phyloP scores from a whole-genome alignment of 2,113 vertebrate species.

The Rana temporaria region DNA sequence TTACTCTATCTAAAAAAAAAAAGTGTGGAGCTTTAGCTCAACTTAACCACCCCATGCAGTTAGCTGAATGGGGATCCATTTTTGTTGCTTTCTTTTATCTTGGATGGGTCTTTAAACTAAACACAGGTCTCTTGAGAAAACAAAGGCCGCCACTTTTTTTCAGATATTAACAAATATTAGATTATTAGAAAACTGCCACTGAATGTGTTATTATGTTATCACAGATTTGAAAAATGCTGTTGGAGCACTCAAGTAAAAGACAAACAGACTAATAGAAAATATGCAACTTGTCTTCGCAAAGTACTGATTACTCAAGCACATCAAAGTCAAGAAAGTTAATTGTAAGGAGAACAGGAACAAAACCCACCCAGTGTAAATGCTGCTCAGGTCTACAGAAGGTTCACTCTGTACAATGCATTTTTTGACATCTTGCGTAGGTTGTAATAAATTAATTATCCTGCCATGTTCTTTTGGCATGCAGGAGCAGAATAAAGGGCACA shows the following conservation, averaged over 20 bases:
- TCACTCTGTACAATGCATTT: conserved; percentile 33
- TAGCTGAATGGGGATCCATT: too few species aligned
- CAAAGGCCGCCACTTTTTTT: too few species aligned
- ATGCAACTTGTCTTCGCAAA: conserved; percentile 33
- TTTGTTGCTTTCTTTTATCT: too few species aligned
- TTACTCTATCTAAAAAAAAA: too few species aligned
- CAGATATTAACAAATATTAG: not conserved
- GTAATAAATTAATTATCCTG: conserved; percentile 56
- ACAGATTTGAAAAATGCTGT: conserved; percentile 1
- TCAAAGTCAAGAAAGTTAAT: conserved; percentile 49
- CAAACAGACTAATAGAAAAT: conserved; percentile 54
- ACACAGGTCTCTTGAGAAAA: too few species aligned
- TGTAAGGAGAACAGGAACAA: conserved; percentile 26
- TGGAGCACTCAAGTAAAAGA: conserved; percentile 35
- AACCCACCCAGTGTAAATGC: conserved; percentile 35
- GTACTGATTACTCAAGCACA: conserved; percentile 38
- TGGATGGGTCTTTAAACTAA: too few species aligned
- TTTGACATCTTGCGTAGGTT: conserved; percentile 54
- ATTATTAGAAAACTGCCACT: not conserved
- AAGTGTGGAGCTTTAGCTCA: too few species aligned
- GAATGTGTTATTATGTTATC: conserved; percentile 31
- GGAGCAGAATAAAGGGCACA: conserved; percentile 47
- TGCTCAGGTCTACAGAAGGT: conserved; percentile 36
- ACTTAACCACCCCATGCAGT: too few species aligned
- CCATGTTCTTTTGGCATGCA: conserved; percentile 37